Base-by-base conservation (phyloP, 1,140 invertebrate genomes). In the Ceratosolen fusciceps region DNA sequence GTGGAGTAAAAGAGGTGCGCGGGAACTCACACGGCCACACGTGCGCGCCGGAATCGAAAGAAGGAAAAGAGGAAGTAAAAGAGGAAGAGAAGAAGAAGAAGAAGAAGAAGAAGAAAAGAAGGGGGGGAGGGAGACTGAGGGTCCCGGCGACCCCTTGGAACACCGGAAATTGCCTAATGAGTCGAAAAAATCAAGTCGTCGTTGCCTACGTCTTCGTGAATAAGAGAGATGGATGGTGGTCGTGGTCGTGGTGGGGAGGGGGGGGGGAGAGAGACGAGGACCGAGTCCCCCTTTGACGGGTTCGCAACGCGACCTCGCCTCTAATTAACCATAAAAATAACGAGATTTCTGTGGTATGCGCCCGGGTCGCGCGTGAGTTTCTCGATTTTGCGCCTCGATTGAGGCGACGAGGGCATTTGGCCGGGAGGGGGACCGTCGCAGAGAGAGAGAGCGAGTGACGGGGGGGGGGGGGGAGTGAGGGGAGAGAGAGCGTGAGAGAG, bases 301-400 rank as follows among this genome's bases (percentile, higher is more conserved):
- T n/a, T 58, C 76, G 78, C 56, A 80, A 82, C 77, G 80, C 60
- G 76, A 56, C 52, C 77, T 82, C 78, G 73, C 81, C 83, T 85
- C 81, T 88, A 89, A 90, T 89, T 89, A 90, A 88, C 85, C 86
- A 88, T 88, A 88, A 89, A 90, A 88, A 88, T 90, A 90, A 90
- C 84, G 86, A 88, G 86, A 88, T 87, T 89, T 86, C 84, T 84
- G 84, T 70, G 84, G 83, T 81, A 80, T 76, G 39, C 58, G 7
- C 65, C 7, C 7, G 14, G 47, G 31, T n/a, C 47, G 29, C 56
- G 54, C 37, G 54, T 43, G 54, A 60, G 56, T 70, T 70, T 37
- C 5, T 65, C 60, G 34, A 37, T 65, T 65, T 60, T 60, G 58
- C 29, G 26, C 12, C 26, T 37, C 31, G 34, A 9, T 37, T 37